Base-by-base conservation (phyloP, 2,888 invertebrate species). In the Tachina fera region DNA sequence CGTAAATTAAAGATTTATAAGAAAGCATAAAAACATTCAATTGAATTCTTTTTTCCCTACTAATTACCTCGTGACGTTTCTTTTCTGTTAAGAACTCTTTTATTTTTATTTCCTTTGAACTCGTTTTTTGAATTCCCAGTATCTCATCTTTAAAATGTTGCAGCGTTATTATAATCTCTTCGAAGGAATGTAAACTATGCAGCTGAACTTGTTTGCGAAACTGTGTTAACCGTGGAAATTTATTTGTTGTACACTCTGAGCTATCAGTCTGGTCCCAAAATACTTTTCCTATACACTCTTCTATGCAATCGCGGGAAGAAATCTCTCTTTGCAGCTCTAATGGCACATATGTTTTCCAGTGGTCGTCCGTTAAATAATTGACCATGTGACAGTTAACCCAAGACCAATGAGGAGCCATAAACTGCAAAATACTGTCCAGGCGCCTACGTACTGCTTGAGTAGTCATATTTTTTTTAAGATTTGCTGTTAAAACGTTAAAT, bases 311-410 rank as follows among this genome's bases (percentile, higher is more conserved):
- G 6, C n/a, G 2, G 1, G 43, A n/a, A 49, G 94, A 58, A 9
- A 96, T 91, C 89, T 95, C 94, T 1, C 90, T 87, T 89, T 93
- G 93, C 16, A 97, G 92, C 0, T 91, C 87, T 11, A 88, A 84
- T 0, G 96, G 95, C 13, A 97, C 89, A 84, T 94, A 93, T 6
- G 89, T 94, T 0, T 94, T 91, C 95, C 96, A 97, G 78, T 95
- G 94, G 61, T 94, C 92, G 11, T 95, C 93, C 0, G 95, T 96
- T 63, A 97, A 93, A 91, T 95, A 96, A 89, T 95, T 95, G 0
- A 96, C 96, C 95, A 97, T 96, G 90, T 97, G 97, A 88, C 96
- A 96, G 91, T 97, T 96, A 0, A 95, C 94, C 43, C 97, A 92
- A 0, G 94, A 93, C 85, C 95, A 92, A 58, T 95, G 92, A 0